Conservation (phyloP, 2,113 vertebrate genomes). For the Triplophysa siluroides region DNA sequence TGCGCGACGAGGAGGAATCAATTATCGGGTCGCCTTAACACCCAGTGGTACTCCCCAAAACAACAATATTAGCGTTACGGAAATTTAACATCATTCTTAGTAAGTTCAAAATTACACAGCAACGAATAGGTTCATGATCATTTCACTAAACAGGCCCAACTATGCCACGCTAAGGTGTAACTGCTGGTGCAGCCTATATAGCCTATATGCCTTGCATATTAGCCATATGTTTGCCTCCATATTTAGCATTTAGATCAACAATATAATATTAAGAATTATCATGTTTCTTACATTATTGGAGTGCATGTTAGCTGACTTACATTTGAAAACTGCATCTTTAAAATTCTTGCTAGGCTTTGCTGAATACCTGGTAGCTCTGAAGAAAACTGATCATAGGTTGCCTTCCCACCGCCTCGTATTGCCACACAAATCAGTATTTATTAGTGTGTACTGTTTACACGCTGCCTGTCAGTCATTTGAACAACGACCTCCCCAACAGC, state of each 20-base stretch:
- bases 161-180: not conserved
- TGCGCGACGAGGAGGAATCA: no score
- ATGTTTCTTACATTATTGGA: no score
- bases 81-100: not conserved
- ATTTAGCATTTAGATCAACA: no score
- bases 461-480: not conserved
- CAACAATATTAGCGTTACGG: not conserved
- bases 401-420: not conserved
- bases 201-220: no score
- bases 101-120: not conserved
- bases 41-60: no score
- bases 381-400: not conserved
- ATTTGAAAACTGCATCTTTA: no score
- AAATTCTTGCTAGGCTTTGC: no score
- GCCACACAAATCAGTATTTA: not conserved
- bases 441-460: not conserved
- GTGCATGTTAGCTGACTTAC: no score
- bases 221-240: no score
- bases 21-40: no score
- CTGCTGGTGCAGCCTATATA: no score
- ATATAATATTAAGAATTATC: no score
- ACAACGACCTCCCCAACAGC: not conserved
- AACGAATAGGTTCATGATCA: not conserved
- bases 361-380: not conserved
- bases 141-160: not conserved